Evolutionary conservation across 2,113 vertebrate species (phyloP).

Genomic region (Ancistrus triradiatus): DNA sequence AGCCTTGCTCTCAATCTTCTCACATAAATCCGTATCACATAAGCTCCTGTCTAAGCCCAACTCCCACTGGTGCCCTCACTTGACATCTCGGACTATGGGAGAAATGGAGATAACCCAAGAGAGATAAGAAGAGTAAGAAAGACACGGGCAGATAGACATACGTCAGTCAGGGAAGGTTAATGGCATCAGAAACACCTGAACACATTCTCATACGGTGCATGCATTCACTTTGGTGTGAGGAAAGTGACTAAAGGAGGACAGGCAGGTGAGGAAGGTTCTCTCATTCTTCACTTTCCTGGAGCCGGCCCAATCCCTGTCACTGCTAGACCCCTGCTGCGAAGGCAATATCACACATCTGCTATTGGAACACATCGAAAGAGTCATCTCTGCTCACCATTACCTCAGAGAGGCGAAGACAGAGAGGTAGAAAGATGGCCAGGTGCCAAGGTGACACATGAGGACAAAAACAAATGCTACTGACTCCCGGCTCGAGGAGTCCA

Average conservation of each 20-base stretch:
- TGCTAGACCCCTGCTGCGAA: constrained; percentile 6
- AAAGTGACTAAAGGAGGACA: neutral
- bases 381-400: neutral
- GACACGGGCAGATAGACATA: no score
- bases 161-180: constrained; percentile 33
- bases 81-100: constrained; percentile 17
- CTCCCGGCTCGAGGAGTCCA: constrained; percentile 4
- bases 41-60: constrained; percentile 2
- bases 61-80: neutral
- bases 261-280: neutral
- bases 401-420: neutral
- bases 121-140: neutral
- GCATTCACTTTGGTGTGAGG: neutral
- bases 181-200: constrained; percentile 27
- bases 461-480: constrained; percentile 1
- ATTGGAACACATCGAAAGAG: constrained; percentile 9
- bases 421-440: neutral
- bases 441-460: neutral
- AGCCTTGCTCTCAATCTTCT: constrained; percentile 5
- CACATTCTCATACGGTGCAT: constrained; percentile 14
- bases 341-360: constrained; percentile 23
- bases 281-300: constrained; percentile 6
- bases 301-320: neutral
- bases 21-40: constrained; percentile 22
- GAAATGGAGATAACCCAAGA: constrained; percentile 53